phyloP scores from a whole-genome alignment of 2,797 vertebrate genomes.

The Sebastes baramenuke region DNA sequence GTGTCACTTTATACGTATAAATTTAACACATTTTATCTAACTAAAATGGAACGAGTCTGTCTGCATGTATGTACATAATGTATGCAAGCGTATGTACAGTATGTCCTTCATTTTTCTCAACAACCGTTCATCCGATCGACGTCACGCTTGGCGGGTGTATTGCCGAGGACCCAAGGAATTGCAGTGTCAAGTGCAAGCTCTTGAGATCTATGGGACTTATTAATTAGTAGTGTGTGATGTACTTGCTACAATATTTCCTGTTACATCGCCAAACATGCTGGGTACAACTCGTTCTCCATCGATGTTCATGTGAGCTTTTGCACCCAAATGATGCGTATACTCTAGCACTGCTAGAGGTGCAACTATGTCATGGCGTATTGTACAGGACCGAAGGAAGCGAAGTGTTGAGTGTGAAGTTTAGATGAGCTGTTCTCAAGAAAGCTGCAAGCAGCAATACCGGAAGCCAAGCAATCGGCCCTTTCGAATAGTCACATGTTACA shows the following conservation, averaged over 20 bases:
- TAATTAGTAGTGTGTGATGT: not conserved
- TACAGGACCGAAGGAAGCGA: fast-evolving
- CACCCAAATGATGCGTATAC: not conserved
- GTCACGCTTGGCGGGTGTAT: not conserved
- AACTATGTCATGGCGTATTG: not conserved
- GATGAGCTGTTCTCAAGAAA: too few relatives aligned
- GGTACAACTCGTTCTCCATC: not conserved
- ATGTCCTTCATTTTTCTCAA: too few relatives aligned
- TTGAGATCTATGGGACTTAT: not conserved
- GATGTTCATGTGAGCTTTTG: not conserved
- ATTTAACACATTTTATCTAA: too few relatives aligned
- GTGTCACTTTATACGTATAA: too few relatives aligned
- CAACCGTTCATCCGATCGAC: not conserved
- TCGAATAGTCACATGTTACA: not conserved
- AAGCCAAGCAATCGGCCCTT: not conserved
- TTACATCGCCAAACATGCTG: not conserved
- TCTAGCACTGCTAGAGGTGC: not conserved
- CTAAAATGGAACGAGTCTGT: too few relatives aligned
- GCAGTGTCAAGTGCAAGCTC: not conserved
- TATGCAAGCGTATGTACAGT: too few relatives aligned
- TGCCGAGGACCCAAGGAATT: not conserved
- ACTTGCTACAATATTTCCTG: too few relatives aligned
- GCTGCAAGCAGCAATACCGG: not conserved
- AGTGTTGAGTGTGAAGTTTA: not conserved
- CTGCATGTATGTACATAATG: too few relatives aligned